These are phyloP conservation scores for Chanos chanos DNA, from an alignment of 2,797 vertebrate species.

Conservation along the genomic window DNA sequence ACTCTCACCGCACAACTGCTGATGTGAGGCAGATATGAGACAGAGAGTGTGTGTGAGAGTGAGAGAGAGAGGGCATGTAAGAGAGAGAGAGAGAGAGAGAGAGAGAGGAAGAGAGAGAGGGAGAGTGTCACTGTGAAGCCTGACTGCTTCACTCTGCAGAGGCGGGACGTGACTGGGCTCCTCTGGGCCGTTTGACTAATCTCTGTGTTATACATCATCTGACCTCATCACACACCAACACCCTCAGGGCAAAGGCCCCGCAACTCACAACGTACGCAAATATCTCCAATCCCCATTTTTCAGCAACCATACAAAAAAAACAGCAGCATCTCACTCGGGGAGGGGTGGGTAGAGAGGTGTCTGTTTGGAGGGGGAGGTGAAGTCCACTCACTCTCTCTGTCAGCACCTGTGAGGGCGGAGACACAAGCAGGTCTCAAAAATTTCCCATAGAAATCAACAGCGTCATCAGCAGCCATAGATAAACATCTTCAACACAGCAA, in stretches of 20 bases:
- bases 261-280: slow-evolving; percentile 33
- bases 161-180: slow-evolving; percentile 29
- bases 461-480: slow-evolving; percentile 57
- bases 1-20: slow-evolving; percentile 49
- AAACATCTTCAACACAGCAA: slow-evolving; percentile 76
- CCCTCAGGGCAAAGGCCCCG: too few relatives aligned
- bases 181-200: slow-evolving; percentile 37
- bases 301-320: slow-evolving; percentile 18
- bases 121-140: slow-evolving; percentile 8
- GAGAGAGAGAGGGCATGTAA: neutral
- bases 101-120: neutral
- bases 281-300: slow-evolving; percentile 24
- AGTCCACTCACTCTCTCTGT: slow-evolving; percentile 11
- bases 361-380: too few relatives aligned
- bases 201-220: slow-evolving; percentile 44
- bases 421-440: slow-evolving; percentile 10
- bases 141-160: slow-evolving; percentile 33
- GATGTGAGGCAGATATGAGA: slow-evolving; percentile 49
- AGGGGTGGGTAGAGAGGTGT: too few relatives aligned
- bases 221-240: slow-evolving; percentile 31
- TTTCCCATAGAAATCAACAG: slow-evolving; percentile 14
- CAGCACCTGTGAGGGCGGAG: slow-evolving; percentile 12
- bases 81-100: neutral
- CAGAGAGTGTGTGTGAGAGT: neutral
- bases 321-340: slow-evolving; percentile 19